phyloP scores from a whole-genome alignment of 2,113 vertebrate genomes.

The Ifrita kowaldi region DNA sequence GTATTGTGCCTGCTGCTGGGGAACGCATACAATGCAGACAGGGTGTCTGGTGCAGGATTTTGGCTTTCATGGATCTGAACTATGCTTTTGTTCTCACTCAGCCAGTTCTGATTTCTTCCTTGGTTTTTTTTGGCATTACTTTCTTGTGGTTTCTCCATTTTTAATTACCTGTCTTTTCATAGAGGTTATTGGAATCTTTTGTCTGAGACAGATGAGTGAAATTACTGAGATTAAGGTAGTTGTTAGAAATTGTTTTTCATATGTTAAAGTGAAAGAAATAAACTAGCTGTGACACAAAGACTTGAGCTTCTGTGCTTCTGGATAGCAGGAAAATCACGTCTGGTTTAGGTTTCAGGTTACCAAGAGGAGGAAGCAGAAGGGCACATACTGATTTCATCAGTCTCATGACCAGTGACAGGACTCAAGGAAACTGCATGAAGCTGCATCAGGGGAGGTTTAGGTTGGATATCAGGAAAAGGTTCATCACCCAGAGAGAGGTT shows the following conservation, averaged over 20 bases:
- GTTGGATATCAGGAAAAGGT: neutral
- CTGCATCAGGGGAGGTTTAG: neutral
- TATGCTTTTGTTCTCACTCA: neutral
- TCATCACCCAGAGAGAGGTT: neutral
- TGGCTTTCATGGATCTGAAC: neutral
- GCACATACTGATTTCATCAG: neutral
- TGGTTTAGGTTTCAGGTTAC: neutral
- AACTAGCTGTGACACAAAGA: neutral
- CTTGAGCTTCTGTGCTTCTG: neutral
- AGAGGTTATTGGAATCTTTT: neutral
- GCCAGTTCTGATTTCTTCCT: neutral
- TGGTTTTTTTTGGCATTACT: neutral
- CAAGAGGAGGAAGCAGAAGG: neutral
- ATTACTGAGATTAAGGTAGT: neutral
- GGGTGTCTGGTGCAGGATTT: neutral
- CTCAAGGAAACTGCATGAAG: neutral
- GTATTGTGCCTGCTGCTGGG: neutral
- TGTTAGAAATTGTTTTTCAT: neutral
- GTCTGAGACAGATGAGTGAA: neutral
- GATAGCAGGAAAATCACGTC: neutral
- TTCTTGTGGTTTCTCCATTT: neutral
- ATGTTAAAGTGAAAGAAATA: neutral
- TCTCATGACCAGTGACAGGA: neutral
- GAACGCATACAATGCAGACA: rapidly evolving
- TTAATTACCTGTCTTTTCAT: neutral